Evolutionary conservation across 2,113 vertebrate genomes (phyloP).

Genomic region (Galemys pyrenaicus): DNA sequence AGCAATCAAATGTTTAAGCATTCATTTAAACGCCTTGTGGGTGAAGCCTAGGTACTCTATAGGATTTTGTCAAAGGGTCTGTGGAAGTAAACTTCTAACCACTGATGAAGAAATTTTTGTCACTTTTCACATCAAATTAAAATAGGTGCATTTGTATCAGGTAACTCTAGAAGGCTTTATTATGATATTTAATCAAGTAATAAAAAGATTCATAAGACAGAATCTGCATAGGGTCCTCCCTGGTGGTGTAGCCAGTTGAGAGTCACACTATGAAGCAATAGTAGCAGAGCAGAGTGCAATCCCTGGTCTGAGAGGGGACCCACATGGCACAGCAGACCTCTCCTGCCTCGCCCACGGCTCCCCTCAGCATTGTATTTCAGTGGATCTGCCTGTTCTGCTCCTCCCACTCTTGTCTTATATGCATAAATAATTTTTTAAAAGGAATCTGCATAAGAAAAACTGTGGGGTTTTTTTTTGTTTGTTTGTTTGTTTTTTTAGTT

Average conservation of each 20-base stretch:
- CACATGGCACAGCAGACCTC: too few species aligned
- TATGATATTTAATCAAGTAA: neutral
- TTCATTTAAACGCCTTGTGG: neutral
- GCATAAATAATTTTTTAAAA: too few species aligned
- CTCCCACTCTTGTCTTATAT: too few species aligned
- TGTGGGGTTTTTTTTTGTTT: too few species aligned
- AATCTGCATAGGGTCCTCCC: neutral
- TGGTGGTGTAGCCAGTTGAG: too few species aligned
- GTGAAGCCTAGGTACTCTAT: neutral
- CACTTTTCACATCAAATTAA: conserved; percentile 3
- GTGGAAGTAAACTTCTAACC: neutral
- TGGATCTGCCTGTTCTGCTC: too few species aligned
- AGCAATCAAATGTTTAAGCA: neutral
- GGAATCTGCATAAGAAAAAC: neutral
- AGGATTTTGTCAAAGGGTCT: neutral
- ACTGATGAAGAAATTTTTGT: neutral
- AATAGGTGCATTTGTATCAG: neutral
- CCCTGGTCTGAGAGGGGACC: too few species aligned
- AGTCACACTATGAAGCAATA: too few species aligned
- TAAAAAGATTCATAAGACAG: neutral
- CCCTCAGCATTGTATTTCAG: too few species aligned
- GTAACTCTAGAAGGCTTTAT: neutral
- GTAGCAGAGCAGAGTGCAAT: too few species aligned
- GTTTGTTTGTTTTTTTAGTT: neutral
- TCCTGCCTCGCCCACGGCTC: too few species aligned